Conservation (phyloP, 35 echinoderm and acorn worm species). For the Hemicentrotus pulcherrimus region DNA sequence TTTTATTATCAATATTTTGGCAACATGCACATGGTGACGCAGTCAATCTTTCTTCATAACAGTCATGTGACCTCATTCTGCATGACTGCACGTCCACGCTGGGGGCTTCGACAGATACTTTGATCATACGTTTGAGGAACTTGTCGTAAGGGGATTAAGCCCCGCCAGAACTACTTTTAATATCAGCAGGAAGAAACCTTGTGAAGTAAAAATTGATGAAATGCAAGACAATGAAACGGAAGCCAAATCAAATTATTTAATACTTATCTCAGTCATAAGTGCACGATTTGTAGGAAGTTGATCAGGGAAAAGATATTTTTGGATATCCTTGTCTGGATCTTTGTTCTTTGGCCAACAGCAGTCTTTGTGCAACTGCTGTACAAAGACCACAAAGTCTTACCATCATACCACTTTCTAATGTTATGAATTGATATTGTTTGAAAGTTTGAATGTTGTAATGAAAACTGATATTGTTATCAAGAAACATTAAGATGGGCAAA, state of each 20-base stretch:
- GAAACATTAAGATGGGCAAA: too few species aligned
- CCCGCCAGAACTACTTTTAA: background rate
- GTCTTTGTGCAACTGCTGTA: background rate
- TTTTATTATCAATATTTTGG: background rate
- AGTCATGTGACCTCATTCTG: background rate
- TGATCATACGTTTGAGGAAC: background rate
- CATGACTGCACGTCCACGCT: background rate
- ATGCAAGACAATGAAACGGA: background rate
- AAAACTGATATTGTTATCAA: too few species aligned
- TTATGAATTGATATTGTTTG: too few species aligned
- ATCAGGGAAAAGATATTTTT: background rate
- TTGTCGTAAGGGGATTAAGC: background rate
- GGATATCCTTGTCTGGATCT: background rate
- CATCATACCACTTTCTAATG: too few species aligned
- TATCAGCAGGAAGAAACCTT: background rate
- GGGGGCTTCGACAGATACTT: background rate
- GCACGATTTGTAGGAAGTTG: background rate
- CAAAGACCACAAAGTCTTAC: too few species aligned
- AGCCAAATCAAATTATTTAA: background rate
- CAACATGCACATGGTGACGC: background rate
- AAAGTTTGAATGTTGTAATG: too few species aligned
- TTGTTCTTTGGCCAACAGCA: background rate
- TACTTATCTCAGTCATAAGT: background rate
- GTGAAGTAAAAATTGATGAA: background rate
- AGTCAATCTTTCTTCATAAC: background rate